phyloP scores from a whole-genome alignment of 2,797 vertebrate genomes.

The Phataginus tricuspis region DNA sequence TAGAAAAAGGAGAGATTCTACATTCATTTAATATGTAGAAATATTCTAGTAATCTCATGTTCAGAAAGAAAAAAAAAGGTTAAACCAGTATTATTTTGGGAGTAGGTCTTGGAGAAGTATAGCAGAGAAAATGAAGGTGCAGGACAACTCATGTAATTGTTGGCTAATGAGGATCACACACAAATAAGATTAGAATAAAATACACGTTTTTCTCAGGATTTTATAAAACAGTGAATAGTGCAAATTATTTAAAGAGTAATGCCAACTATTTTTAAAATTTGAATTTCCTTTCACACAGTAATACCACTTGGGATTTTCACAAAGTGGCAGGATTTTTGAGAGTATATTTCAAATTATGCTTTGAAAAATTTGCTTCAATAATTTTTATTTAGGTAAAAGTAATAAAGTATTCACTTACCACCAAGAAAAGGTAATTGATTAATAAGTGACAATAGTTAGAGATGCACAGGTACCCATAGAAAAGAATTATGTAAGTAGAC shows the following conservation, averaged over 20 bases:
- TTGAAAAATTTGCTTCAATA: background rate
- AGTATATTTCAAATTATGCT: background rate
- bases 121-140: background rate
- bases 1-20: background rate
- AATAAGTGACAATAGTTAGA: background rate
- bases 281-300: background rate
- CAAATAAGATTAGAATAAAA: background rate
- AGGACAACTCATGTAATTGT: background rate
- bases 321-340: background rate
- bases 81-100: background rate
- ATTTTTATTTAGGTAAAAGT: conserved; percentile 10
- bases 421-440: background rate
- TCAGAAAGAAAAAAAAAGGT: background rate
- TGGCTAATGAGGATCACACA: background rate
- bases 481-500: background rate
- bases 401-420: background rate
- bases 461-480: background rate
- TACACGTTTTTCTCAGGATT: background rate
- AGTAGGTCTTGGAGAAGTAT: background rate
- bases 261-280: background rate
- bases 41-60: background rate
- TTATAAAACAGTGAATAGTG: background rate
- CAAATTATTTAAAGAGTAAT: background rate
- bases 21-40: background rate
- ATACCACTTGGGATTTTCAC: background rate